Evolutionary conservation across 2,888 invertebrate species (phyloP), one percentile per base, ranked within the genome.

Genomic region (Drosophila kuntzei): DNA sequence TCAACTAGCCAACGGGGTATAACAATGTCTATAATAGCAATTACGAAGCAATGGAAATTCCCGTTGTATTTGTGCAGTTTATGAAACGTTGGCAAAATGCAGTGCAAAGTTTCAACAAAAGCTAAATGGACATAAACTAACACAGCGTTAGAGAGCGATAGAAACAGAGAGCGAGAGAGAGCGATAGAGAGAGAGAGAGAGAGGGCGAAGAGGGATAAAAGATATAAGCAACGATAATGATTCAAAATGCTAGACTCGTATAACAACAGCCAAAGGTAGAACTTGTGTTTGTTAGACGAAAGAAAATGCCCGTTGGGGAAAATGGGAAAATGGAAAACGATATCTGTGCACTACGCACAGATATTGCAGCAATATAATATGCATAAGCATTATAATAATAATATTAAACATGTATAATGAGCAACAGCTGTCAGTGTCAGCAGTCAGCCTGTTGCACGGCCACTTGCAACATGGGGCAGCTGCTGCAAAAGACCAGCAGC

Each of bases 31-130:
- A 71, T 75, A 75, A 81, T 76, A 75, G 84, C 77, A 77, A 83
- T 83, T 83, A 79, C 65, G 51, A 55, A 64, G 77, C 81, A 75
- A 63, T 79, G 84, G 76, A 87, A 84, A 84, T 71, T 80, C 76
- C 84, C 85, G 80, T 82, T 83, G 77, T 57, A 60, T 60, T 68
- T 76, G 71, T 66, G 71, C 71, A 68, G 54, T 61, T 75, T 68
- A 65, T 71, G 58, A 77, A 74, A 74, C 57, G 62, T 27, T 57
- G 18, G 71, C 36, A 46, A 54, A 71, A 75, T 47, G 41, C 68
- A 74, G 41, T 60, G 68, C 59, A 75, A 77, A 60, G 50, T 57
- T 66, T 61, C 46, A 67, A 75, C 65, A 76, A 79, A 68, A 66
- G 67, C 29, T 49, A 63, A 46, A 22, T 41, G 47, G 14, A 61